Percentiles rank a stretch among this genome's conserved stretches.
Evolutionary conservation across 2,888 invertebrate species (phyloP).

Genomic region (Neelides folsomi): DNA sequence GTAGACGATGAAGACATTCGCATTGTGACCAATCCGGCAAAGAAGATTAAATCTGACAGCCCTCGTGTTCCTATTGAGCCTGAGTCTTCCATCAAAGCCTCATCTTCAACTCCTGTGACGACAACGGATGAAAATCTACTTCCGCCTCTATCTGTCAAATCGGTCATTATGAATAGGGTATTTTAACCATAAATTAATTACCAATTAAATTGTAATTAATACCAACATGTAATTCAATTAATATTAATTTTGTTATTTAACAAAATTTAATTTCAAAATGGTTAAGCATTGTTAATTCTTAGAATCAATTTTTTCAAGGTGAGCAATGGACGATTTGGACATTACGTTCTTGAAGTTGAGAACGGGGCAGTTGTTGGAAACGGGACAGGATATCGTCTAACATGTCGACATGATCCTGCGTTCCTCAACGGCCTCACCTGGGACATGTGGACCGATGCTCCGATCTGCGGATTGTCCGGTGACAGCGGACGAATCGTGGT

Average conservation of each 20-base stretch:
- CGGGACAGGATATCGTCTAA: conserved; percentile 15
- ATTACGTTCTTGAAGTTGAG: conserved; percentile 19
- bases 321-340: conserved; percentile 10
- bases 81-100: neutral
- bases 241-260: no score
- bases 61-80: no score
- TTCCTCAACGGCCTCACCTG: conserved; percentile 47
- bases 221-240: no score
- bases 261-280: no score
- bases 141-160: conserved; percentile 4
- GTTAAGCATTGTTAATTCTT: neutral
- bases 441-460: conserved; percentile 53
- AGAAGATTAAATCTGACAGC: no score
- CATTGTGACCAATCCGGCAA: no score
- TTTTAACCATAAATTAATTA: no score
- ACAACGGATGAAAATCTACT: neutral
- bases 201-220: no score
- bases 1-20: no score
- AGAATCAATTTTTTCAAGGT: no score
- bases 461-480: conserved; percentile 49
- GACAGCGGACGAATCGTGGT: conserved; percentile 44
- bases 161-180: neutral
- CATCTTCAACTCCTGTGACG: neutral
- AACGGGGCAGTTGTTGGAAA: conserved; percentile 14
- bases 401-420: conserved; percentile 18